Evolutionary conservation across 2,888 invertebrate species (phyloP), one percentile per base, ranked within the genome.

Genomic region (Dryobotodes eremita): DNA sequence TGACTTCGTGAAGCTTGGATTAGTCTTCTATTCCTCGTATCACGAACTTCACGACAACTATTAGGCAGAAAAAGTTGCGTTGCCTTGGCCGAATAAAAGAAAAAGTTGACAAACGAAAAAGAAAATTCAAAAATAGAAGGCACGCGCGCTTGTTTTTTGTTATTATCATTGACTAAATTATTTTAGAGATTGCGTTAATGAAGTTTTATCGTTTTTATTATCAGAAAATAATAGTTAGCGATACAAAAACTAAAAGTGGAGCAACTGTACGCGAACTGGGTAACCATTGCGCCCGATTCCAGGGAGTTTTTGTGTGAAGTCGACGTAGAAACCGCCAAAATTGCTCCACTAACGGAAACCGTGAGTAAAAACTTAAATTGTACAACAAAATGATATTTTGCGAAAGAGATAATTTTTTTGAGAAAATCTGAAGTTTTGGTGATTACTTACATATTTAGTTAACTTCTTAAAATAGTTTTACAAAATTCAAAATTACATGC

Each of bases 311-410:
- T 95, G 85, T 91, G 93, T 87, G 94, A 95, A 81, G 90, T 93
- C 88, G 95, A 95, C 85, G 90, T 91, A 55, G 94, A 95, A 92
- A 91, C 94, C 89, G 92, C 88, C 95, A 96, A 94, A 91, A 96
- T 96, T 94, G 94, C 96, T 89, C 96, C 96, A 1, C 81, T 96
- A 89, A 96, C 94, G 73, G 96, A 96, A 74, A 91, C 88, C 90
- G 96, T 96, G 86, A 95, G 96, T 94, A 87, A 20, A 73, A 57
- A 64, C 17, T 46, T 55, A 55, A 0, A 46, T 48, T 1, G 15
- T 8, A 77, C 2, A 48, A 5, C 42, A 55, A 36, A 53, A 36
- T 8, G 0, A 31, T 59, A 15, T 48, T 74, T 59, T 17, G 23
- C 13, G 3, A 42, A 42, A 36, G 11, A 23, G 1, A n/a, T 4